A percentile compares a stretch with the other conserved stretches of the same genome.
These are phyloP conservation scores for Acomys russatus DNA, from an alignment of 2,797 vertebrate species.

Conservation along the genomic window DNA sequence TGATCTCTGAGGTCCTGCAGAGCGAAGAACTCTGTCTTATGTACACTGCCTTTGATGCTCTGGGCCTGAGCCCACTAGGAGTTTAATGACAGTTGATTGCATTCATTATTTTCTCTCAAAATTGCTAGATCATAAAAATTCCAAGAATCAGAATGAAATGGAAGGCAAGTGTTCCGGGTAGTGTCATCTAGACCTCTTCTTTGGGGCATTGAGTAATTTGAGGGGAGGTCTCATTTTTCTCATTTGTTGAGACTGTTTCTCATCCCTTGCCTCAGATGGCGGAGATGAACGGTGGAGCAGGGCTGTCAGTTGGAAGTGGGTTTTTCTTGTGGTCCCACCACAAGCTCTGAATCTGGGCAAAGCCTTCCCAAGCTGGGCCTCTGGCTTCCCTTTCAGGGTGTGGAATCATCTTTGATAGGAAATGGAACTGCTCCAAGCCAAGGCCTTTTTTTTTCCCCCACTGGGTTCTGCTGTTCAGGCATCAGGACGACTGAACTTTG, in stretches of 20 bases:
- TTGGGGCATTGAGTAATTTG: neutral
- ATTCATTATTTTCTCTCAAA: slow-evolving; percentile 31
- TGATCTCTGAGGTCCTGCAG: neutral
- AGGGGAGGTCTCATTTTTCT: neutral
- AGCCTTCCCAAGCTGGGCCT: slow-evolving; percentile 63
- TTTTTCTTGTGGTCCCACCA: slow-evolving; percentile 62
- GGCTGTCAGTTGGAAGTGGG: neutral
- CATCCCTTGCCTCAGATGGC: neutral
- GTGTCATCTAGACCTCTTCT: neutral
- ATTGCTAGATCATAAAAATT: slow-evolving; percentile 7
- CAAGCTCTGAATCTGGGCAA: slow-evolving; percentile 48
- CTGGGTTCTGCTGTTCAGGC: slow-evolving; percentile 85
- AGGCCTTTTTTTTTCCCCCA: slow-evolving; percentile 81
- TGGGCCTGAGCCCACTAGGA: neutral
- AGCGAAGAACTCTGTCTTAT: slow-evolving; percentile 35
- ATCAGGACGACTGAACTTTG: slow-evolving; percentile 85
- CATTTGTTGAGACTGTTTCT: neutral
- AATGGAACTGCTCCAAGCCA: slow-evolving; percentile 86
- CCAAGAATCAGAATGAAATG: slow-evolving; percentile 31
- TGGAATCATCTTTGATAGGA: slow-evolving; percentile 87
- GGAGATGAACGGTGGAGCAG: neutral
- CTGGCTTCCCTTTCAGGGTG: slow-evolving; percentile 87
- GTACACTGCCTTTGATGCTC: slow-evolving; percentile 43
- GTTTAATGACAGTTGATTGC: slow-evolving; percentile 7
- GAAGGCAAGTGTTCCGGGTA: neutral